phyloP scores from a whole-genome alignment of 2,888 invertebrate species.

The Trichacis sp. region DNA sequence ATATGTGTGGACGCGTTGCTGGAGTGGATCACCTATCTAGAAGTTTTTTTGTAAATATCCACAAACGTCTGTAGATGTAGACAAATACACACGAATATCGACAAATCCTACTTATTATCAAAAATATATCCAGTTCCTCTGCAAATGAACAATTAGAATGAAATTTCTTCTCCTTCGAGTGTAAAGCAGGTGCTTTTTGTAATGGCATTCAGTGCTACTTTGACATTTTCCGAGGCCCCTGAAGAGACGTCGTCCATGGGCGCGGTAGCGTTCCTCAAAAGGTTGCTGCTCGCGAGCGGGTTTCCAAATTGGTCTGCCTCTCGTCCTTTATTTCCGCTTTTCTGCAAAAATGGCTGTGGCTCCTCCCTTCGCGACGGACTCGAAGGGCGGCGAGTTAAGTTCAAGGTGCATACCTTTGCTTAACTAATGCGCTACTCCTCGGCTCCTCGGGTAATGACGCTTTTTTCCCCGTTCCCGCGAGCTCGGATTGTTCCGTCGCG shows the following conservation, averaged over 20 bases:
- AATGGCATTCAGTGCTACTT: conserved; percentile 43
- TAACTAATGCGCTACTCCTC: conserved; percentile 16
- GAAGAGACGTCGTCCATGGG: conserved; percentile 56
- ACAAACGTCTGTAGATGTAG: too few relatives aligned
- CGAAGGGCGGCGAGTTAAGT: conserved; percentile 48
- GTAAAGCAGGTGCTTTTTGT: conserved; percentile 26
- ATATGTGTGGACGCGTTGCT: too few relatives aligned
- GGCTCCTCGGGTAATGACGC: not conserved
- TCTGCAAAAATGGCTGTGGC: conserved; percentile 55
- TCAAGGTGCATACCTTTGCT: conserved; percentile 56
- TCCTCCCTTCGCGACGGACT: conserved; percentile 45
- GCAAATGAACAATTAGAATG: too few relatives aligned
- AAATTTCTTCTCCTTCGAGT: too few relatives aligned
- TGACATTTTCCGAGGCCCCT: conserved; percentile 46
- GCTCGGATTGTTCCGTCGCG: not conserved
- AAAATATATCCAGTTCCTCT: too few relatives aligned
- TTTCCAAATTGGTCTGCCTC: conserved; percentile 63
- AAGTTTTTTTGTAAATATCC: too few relatives aligned
- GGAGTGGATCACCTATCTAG: too few relatives aligned
- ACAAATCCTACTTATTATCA: too few relatives aligned
- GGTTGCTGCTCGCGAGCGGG: conserved; percentile 51
- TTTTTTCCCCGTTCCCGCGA: not conserved
- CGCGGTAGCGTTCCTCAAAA: conserved; percentile 50
- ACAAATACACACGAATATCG: too few relatives aligned
- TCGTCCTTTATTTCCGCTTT: conserved; percentile 49